Evolutionary conservation across 2,888 invertebrate species (phyloP), one percentile per base, ranked within the genome.

Genomic region (Phortica okadai): DNA sequence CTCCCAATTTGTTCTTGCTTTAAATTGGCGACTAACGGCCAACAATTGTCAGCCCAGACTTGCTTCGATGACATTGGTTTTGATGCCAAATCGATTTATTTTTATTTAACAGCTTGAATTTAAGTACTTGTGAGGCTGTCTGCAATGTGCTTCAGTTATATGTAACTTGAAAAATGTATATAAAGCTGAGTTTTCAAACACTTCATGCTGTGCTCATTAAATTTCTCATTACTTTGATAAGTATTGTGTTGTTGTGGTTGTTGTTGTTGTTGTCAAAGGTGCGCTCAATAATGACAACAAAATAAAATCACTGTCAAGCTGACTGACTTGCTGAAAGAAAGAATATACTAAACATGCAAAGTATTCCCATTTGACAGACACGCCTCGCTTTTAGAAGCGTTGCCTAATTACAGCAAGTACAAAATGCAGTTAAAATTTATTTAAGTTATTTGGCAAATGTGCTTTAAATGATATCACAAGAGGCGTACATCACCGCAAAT

Each of bases 401-500:
- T 14, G 50, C 50, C 50, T 8, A 50, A 50, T 50, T 50, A 50
- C 50, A 14, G 50, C 8, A 14, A 8, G 50, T 50, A 50, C 50
- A 50, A 50, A 50, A 54, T 72, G 70, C 56, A 72, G 45, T 56
- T 72, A 16, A 72, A 72, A 72, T 72, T 56, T 72, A 72, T 72
- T 25, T 56, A 25, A 72, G n/a, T 72, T 72, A 33, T 72, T 54
- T 56, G 54, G 21, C 14, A 72, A 72, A 56, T 72, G 25, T 72
- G 33, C 54, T 72, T 72, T 54, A 72, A 72, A 72, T 41, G 70
- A 72, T 72, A 72, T 54, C 70, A 72, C 56, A 33, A 72, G 70
- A 56, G 70, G 56, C 33, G 33, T 25, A 54, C 70, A 72, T 72
- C 54, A 72, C 70, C 8, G 54, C 70, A 72, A 72, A 72, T 72